Evolutionary conservation across 2,888 invertebrate genomes (phyloP).

Genomic region (Drosophila anomalata): DNA sequence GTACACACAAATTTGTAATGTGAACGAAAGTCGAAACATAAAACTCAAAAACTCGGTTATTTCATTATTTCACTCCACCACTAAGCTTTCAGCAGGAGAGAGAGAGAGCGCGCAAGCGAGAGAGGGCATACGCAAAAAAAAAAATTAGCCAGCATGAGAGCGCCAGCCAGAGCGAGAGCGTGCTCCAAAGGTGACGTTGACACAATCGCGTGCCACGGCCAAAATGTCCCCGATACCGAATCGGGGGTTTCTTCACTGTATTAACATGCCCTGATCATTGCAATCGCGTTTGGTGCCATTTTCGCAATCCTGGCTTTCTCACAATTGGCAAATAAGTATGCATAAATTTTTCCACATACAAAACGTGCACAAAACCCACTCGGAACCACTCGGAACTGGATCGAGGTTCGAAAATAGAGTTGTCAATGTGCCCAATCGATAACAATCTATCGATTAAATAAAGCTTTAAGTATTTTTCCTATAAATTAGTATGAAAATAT

Average conservation of each 20-base stretch:
- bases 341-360: conserved; percentile 65
- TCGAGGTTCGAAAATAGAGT: background rate
- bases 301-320: conserved; percentile 32
- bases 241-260: background rate
- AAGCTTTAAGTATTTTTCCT: background rate
- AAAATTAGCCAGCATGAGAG: conserved; percentile 44
- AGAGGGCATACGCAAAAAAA: conserved; percentile 48
- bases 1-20: conserved; percentile 22
- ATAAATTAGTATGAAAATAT: background rate
- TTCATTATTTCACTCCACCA: conserved; percentile 37
- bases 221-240: conserved; percentile 22
- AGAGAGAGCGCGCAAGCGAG: conserved; percentile 39
- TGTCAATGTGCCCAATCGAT: background rate
- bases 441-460: background rate
- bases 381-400: conserved; percentile 2
- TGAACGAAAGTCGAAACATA: conserved; percentile 22
- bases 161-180: conserved; percentile 24
- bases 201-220: conserved; percentile 53
- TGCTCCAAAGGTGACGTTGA: conserved; percentile 76
- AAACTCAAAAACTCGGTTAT: conserved; percentile 28
- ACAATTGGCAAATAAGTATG: conserved; percentile 52
- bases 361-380: conserved; percentile 61
- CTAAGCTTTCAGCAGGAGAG: conserved; percentile 32
- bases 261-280: background rate
- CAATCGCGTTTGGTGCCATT: conserved; percentile 15